phyloP scores from a whole-genome alignment of 2,888 invertebrate species.

The Tetrapedia diversipes region DNA sequence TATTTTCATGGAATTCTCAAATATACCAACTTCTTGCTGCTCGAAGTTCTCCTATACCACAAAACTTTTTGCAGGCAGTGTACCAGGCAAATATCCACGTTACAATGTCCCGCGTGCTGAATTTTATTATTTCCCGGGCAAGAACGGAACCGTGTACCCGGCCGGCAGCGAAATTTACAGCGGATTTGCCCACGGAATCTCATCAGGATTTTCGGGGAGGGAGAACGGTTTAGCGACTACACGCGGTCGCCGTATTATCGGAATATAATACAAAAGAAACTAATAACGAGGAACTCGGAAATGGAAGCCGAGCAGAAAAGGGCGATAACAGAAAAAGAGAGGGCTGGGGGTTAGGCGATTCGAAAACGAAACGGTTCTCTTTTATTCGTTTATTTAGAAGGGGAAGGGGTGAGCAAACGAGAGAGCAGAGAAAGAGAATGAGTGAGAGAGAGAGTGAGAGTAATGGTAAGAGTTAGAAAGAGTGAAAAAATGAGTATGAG shows the following conservation, averaged over 20 bases:
- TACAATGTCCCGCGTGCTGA: background rate
- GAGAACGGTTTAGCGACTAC: background rate
- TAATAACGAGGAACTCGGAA: slow-evolving; percentile 40
- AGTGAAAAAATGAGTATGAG: too few relatives aligned
- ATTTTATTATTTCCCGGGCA: background rate
- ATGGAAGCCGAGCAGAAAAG: background rate
- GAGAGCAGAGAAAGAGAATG: slow-evolving; percentile 54
- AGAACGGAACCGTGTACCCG: background rate
- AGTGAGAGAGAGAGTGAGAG: too few relatives aligned
- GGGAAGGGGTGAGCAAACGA: slow-evolving; percentile 27
- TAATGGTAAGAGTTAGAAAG: too few relatives aligned
- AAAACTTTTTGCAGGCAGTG: too few relatives aligned
- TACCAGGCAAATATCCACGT: too few relatives aligned
- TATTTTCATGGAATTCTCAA: too few relatives aligned
- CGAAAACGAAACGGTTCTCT: slow-evolving; percentile 43
- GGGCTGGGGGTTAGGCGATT: background rate
- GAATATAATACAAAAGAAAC: slow-evolving; percentile 28
- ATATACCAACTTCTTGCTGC: too few relatives aligned
- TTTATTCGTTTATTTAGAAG: slow-evolving; percentile 30
- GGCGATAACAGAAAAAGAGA: too few relatives aligned
- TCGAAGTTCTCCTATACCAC: too few relatives aligned
- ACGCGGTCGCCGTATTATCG: slow-evolving; percentile 11
- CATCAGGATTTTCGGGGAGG: slow-evolving; percentile 24
- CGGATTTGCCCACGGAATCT: slow-evolving; percentile 9
- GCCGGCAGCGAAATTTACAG: background rate